Evolutionary conservation across 2,113 vertebrate genomes (phyloP).

Genomic region (Meriones unguiculatus): DNA sequence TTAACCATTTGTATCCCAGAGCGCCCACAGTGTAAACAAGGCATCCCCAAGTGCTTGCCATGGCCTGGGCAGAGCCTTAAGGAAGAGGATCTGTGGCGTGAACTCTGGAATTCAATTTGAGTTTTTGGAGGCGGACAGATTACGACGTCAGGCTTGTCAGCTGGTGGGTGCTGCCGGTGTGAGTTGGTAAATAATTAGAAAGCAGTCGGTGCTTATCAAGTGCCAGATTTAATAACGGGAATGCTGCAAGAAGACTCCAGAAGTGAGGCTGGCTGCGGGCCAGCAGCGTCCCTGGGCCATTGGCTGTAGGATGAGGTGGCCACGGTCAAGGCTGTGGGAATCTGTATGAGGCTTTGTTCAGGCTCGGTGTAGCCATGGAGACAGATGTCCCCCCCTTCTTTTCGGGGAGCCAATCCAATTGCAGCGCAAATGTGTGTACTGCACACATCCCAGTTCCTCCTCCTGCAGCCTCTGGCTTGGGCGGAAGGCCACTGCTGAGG

Average conservation of each 20-base stretch:
- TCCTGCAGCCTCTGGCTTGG: neutral
- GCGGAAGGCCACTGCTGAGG: neutral
- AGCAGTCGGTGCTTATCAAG: conserved; percentile 26
- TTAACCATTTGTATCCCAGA: neutral
- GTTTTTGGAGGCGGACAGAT: conserved; percentile 50
- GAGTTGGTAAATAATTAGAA: conserved; percentile 67
- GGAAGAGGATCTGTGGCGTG: conserved; percentile 9
- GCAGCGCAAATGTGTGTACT: neutral
- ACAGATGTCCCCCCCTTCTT: conserved; percentile 63
- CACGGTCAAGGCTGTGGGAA: conserved; percentile 38
- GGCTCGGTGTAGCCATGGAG: conserved; percentile 79
- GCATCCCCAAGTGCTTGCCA: neutral
- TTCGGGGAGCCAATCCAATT: neutral
- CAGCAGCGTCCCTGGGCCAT: neutral
- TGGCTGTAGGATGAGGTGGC: neutral
- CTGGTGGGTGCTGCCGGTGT: neutral
- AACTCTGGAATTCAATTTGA: conserved; percentile 44
- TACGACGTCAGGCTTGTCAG: neutral
- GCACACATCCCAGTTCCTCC: neutral
- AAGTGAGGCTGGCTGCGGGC: neutral
- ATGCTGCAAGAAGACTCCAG: neutral
- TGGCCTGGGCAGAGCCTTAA: neutral
- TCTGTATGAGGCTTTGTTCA: conserved; percentile 72
- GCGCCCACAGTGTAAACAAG: neutral
- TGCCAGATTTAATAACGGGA: neutral